phyloP scores from a whole-genome alignment of 2,797 vertebrate species.

The Morelia viridis region DNA sequence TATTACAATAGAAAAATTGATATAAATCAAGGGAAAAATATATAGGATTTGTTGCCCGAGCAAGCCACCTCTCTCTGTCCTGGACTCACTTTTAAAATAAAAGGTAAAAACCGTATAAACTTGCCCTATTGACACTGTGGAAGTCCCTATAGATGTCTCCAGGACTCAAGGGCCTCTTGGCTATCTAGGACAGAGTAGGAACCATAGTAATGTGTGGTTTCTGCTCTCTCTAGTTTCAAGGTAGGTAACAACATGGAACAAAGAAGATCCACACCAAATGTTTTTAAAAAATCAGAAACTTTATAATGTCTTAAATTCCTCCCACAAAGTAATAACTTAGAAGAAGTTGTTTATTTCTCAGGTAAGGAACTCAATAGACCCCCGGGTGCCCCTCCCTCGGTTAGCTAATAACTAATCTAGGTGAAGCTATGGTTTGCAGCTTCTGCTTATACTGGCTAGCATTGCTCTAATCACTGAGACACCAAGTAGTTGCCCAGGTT shows the following conservation, averaged over 20 bases:
- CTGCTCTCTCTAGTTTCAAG: not conserved
- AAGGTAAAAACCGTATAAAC: not conserved
- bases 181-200: not conserved
- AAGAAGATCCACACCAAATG: not conserved
- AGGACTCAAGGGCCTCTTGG: not conserved
- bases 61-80: not conserved
- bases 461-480: not conserved
- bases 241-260: not conserved
- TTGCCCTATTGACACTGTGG: not conserved
- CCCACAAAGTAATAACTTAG: not conserved
- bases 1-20: not conserved
- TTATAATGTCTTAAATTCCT: slow-evolving; percentile 19
- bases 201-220: too few relatives aligned
- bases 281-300: not conserved
- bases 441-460: not conserved
- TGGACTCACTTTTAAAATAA: not conserved
- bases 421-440: not conserved
- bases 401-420: slow-evolving; percentile 11
- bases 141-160: not conserved
- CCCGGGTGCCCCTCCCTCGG: not conserved
- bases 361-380: not conserved
- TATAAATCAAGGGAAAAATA: not conserved
- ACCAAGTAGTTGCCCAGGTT: not conserved
- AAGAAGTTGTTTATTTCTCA: not conserved
- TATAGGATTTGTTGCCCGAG: not conserved